phyloP scores from a whole-genome alignment of 2,113 vertebrate species.

The Oceanodroma tethys region DNA sequence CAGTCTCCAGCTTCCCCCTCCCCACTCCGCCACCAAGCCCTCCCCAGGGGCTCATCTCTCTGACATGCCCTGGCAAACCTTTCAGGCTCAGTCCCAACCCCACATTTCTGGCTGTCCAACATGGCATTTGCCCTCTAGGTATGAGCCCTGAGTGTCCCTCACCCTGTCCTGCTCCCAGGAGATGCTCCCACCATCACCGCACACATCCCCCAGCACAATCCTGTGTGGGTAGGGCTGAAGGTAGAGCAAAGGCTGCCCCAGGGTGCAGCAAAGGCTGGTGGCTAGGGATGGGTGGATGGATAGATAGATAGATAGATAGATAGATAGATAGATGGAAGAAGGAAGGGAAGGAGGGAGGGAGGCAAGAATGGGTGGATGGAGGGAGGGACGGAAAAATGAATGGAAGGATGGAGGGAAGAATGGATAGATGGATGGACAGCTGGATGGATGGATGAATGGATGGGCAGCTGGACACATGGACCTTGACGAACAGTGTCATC shows the following conservation, averaged over 20 bases:
- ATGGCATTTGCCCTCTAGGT: neutral
- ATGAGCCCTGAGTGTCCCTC: neutral
- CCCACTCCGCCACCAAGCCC: neutral
- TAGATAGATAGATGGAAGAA: neutral
- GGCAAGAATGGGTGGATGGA: too few species aligned
- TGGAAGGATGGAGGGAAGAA: neutral
- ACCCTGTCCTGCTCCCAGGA: neutral
- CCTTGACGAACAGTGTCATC: neutral
- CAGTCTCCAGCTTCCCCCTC: neutral
- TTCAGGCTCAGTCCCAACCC: neutral
- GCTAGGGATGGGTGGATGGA: neutral
- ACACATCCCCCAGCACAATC: rapidly evolving
- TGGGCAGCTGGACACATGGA: neutral
- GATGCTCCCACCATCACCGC: neutral
- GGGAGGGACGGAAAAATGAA: neutral
- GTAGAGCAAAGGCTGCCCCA: neutral
- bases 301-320: neutral
- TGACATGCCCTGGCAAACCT: rapidly evolving
- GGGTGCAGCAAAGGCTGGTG: neutral
- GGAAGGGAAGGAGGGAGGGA: too few species aligned
- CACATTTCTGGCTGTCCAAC: neutral
- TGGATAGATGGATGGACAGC: neutral
- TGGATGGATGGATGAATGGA: neutral
- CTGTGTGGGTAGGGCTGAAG: rapidly evolving
- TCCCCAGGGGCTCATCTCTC: neutral